A percentile compares a stretch with the other conserved stretches of the same genome.
These are phyloP conservation scores for Tetragonisca angustula DNA, from an alignment of 2,888 invertebrate genomes.

Conservation along the genomic window DNA sequence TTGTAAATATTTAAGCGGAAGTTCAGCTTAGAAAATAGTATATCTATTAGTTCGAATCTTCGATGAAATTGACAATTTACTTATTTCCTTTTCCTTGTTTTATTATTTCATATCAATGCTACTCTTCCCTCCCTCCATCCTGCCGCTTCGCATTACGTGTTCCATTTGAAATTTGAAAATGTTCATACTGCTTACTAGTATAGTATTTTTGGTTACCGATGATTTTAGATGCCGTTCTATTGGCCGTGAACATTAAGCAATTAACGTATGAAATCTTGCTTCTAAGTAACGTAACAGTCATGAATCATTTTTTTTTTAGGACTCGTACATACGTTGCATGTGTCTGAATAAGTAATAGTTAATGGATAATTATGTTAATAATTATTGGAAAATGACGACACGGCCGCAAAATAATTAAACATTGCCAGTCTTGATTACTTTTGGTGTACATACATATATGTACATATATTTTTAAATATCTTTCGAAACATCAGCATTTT, in stretches of 20 bases:
- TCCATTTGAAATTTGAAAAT: background rate
- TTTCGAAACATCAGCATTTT: background rate
- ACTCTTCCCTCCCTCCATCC: too few species aligned
- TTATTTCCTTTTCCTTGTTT: background rate
- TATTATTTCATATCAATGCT: background rate
- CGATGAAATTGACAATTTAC: background rate
- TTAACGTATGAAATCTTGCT: background rate
- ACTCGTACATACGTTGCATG: background rate
- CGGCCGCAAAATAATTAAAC: background rate
- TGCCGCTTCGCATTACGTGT: too few species aligned
- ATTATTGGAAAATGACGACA: background rate
- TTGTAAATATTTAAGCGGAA: background rate
- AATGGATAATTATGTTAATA: background rate
- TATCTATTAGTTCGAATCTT: background rate
- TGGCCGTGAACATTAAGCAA: background rate
- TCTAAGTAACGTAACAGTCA: background rate
- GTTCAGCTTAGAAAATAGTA: background rate
- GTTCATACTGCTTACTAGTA: background rate
- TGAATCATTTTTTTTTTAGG: background rate
- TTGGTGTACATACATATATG: background rate
- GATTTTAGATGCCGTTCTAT: background rate
- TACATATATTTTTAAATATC: background rate
- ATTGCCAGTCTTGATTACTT: constrained; percentile 1
- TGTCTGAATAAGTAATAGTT: background rate
- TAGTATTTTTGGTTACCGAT: background rate